Conservation (phyloP, 2,888 invertebrate genomes). For the Leptopilina syphax region DNA sequence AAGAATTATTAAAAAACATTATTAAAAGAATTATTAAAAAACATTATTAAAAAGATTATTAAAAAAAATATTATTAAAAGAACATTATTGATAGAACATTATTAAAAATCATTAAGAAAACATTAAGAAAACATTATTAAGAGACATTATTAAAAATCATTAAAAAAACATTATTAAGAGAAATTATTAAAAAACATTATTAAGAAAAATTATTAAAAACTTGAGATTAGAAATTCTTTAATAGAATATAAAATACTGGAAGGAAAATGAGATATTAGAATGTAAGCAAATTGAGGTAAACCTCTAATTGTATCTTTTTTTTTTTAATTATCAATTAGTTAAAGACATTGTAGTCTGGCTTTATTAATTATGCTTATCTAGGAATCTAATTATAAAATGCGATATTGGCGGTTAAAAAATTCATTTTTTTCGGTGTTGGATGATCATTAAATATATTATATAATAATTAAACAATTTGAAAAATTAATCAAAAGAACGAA, state of each 20-base stretch:
- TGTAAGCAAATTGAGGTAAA: constrained; percentile 6
- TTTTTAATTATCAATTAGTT: constrained; percentile 8
- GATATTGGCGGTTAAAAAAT: constrained; percentile 7
- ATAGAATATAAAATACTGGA: constrained; percentile 10
- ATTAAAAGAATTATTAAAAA: too few species aligned
- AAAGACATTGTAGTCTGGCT: constrained; percentile 34
- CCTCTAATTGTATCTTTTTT: background rate
- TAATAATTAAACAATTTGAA: too few species aligned
- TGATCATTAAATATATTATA: background rate
- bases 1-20: too few species aligned
- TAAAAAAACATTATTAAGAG: too few species aligned
- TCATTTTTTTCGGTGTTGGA: constrained; percentile 22
- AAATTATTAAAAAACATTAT: too few species aligned
- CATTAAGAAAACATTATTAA: too few species aligned
- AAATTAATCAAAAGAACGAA: too few species aligned
- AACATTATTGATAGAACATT: too few species aligned
- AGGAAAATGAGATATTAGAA: constrained; percentile 9
- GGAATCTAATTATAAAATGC: constrained; percentile 19
- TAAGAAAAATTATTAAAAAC: background rate
- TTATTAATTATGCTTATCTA: constrained; percentile 30
- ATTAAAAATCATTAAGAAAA: too few species aligned
- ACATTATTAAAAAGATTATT: too few species aligned
- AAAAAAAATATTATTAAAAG: too few species aligned
- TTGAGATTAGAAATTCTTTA: constrained; percentile 10
- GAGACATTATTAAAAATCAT: too few species aligned